Evolutionary conservation across 2,797 vertebrate genomes (phyloP), one percentile per base, ranked within the genome.

Genomic region (Parotocinclus haroldoi): DNA sequence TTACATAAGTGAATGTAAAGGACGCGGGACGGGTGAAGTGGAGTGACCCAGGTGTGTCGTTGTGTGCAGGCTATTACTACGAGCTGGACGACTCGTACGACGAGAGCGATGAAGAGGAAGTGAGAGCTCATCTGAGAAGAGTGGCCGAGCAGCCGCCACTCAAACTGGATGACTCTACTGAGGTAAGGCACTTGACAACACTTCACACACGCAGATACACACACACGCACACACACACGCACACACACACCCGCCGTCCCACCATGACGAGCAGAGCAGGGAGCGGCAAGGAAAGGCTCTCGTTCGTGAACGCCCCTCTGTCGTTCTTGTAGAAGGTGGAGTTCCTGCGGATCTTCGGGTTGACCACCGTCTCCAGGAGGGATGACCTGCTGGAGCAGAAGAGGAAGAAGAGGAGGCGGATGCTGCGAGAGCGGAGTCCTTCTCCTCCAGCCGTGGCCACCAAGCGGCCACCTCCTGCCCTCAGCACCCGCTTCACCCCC

Each of bases 61-160:
- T 66, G 71, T 59, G 40, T 42, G 40, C 82, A 99, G 96, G 96
- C 72, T 98, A 98, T 82, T 99, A 95, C 83, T 99, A 99, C 0
- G 96, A 99, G 83, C 89, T 98, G 80, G 96, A 98, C 0, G 96
- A 99, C 85, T 99, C 96, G 2, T 99, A 97, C 0, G 96, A 98
- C 0, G 96, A 99, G 84, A 99, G 96, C 0, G 96, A 99, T 0
- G 96, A 98, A 76, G 96, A 99, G 80, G 96, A 98, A 80, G 95
- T 98, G 74, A 88, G 92, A 75, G 94, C 94, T 50, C 95, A 99
- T 87, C 94, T 99, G 69, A 91, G 94, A 49, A 93, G 94, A 12
- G 96, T 99, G 49, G 88, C 94, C 0, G 93, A 97, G 80, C 95
- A 98, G 84, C 95, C 94, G 0, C 93, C 96, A 0, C 91, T 99